Evolutionary conservation across 2,797 vertebrate genomes (phyloP).

Genomic region (Manis crassicaudata): DNA sequence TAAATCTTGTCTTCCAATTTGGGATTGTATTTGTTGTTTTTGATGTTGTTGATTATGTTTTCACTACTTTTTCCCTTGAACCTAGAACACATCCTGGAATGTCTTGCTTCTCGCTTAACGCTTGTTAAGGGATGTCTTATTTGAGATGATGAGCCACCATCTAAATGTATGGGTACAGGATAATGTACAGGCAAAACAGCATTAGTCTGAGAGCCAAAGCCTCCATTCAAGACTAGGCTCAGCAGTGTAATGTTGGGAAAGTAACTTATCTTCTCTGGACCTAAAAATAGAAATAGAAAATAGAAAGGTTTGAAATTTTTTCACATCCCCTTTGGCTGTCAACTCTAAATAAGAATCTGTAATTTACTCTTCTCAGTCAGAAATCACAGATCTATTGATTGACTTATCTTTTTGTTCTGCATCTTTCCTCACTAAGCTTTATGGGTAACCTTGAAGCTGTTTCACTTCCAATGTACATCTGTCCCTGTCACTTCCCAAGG

Average conservation of each 20-base stretch:
- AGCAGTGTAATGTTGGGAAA: background rate
- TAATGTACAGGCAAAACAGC: background rate
- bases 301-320: background rate
- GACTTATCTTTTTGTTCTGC: background rate
- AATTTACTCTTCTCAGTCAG: background rate
- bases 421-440: background rate
- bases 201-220: background rate
- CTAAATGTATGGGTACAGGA: background rate
- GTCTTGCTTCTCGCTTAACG: background rate
- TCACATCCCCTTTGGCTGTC: background rate
- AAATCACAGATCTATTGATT: background rate
- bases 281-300: background rate
- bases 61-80: background rate
- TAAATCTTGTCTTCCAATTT: background rate
- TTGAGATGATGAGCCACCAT: background rate
- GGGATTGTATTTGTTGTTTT: background rate
- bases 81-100: background rate
- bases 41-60: background rate
- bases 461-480: background rate
- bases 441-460: background rate
- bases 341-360: background rate
- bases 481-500: background rate
- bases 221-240: background rate
- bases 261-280: background rate
- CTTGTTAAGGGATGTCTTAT: background rate